phyloP scores from a whole-genome alignment of 1,140 invertebrate species.

The Brachionus manjavacas region DNA sequence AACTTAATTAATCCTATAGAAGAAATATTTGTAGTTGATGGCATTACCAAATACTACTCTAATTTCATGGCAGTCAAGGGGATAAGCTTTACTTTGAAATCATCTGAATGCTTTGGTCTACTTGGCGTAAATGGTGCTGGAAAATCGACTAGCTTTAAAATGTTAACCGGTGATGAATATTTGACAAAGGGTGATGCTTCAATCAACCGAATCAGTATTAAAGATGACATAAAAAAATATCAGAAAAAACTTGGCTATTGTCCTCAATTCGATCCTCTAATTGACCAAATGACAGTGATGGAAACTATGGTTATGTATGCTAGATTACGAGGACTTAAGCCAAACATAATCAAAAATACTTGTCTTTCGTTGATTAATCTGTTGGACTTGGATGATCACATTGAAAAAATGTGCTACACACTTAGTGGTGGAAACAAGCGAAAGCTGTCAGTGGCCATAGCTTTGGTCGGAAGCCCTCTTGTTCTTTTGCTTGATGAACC shows the following conservation, averaged over 20 bases:
- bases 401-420: slow-evolving; percentile 34
- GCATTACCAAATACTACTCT: slow-evolving; percentile 62
- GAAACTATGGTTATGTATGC: slow-evolving; percentile 40
- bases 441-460: slow-evolving; percentile 57
- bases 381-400: slow-evolving; percentile 16
- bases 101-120: slow-evolving; percentile 76
- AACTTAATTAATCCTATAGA: neutral
- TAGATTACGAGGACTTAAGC: slow-evolving; percentile 40
- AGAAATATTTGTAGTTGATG: slow-evolving; percentile 50
- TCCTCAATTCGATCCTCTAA: slow-evolving; percentile 61
- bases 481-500: slow-evolving; percentile 71
- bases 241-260: slow-evolving; percentile 55
- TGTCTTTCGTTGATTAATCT: slow-evolving; percentile 25
- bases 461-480: slow-evolving; percentile 59
- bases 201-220: slow-evolving; percentile 48
- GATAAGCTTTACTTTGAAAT: neutral
- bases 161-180: slow-evolving; percentile 62
- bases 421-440: slow-evolving; percentile 57
- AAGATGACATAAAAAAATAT: slow-evolving; percentile 55
- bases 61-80: slow-evolving; percentile 56
- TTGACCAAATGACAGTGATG: slow-evolving; percentile 54
- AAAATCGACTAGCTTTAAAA: slow-evolving; percentile 80
- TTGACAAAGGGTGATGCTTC: slow-evolving; percentile 25
- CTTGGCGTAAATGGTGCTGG: slow-evolving; percentile 81
- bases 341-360: neutral